phyloP scores from a whole-genome alignment of 2,888 invertebrate species.

The Chouioia cunea region DNA sequence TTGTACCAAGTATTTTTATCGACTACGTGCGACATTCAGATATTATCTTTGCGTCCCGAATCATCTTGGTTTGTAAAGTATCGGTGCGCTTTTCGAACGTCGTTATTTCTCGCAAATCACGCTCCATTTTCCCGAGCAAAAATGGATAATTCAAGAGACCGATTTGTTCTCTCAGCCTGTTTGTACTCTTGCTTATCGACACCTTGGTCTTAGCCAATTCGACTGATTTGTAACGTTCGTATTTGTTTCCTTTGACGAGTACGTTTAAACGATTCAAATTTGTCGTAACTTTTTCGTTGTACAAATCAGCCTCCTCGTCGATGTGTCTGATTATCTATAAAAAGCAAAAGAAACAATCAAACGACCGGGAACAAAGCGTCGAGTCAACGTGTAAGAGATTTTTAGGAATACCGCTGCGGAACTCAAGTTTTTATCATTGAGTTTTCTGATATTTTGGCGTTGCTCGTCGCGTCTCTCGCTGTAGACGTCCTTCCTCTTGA shows the following conservation, averaged over 20 bases:
- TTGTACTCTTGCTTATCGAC: conserved; percentile 44
- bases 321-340: conserved; percentile 50
- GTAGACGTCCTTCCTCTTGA: conserved; percentile 37
- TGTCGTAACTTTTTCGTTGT: conserved; percentile 33
- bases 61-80: conserved; percentile 16
- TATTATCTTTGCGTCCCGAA: neutral
- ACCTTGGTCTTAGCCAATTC: conserved; percentile 41
- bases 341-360: neutral
- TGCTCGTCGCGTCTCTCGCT: conserved; percentile 52
- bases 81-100: conserved; percentile 34
- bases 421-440: conserved; percentile 42
- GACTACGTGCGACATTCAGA: neutral
- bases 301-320: conserved; percentile 47
- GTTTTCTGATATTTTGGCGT: conserved; percentile 43
- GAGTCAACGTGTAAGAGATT: no score
- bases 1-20: no score
- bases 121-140: conserved; percentile 49
- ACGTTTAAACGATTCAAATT: conserved; percentile 17
- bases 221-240: conserved; percentile 35
- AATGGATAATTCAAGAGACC: conserved; percentile 46
- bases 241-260: conserved; percentile 22
- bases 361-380: no score
- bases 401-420: conserved; percentile 45
- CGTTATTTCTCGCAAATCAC: conserved; percentile 38
- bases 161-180: conserved; percentile 40